Evolutionary conservation across 2,888 invertebrate genomes (phyloP).

Genomic region (Cantharis rustica): DNA sequence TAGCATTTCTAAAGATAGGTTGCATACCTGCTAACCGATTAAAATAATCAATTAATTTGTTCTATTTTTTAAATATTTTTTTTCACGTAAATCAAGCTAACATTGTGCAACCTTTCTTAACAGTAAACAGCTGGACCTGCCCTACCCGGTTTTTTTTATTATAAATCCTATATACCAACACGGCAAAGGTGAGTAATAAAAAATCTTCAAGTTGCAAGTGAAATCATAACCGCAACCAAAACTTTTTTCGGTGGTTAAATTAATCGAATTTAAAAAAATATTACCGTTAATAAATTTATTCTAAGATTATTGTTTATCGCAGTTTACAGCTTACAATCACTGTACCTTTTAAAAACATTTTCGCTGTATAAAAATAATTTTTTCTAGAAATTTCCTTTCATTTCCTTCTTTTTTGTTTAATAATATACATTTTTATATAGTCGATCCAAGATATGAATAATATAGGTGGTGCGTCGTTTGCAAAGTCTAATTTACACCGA

Average conservation of each 20-base stretch:
- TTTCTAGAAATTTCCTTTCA: no score
- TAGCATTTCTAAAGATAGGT: neutral
- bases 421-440: no score
- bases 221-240: neutral
- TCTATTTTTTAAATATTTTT: neutral
- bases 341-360: no score
- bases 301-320: no score
- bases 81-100: neutral
- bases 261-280: neutral
- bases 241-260: neutral
- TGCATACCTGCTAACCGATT: neutral
- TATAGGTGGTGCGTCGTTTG: no score
- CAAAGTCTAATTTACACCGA: no score
- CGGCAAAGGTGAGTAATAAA: neutral
- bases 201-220: neutral
- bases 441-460: no score
- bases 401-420: no score
- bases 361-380: no score
- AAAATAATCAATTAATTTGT: neutral
- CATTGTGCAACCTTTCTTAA: neutral
- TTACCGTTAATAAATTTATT: neutral
- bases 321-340: no score
- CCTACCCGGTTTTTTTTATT: neutral
- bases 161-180: neutral
- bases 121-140: neutral